phyloP scores from a whole-genome alignment of 92 coral and sea anemone species.

The Epizoanthus ramosus region DNA sequence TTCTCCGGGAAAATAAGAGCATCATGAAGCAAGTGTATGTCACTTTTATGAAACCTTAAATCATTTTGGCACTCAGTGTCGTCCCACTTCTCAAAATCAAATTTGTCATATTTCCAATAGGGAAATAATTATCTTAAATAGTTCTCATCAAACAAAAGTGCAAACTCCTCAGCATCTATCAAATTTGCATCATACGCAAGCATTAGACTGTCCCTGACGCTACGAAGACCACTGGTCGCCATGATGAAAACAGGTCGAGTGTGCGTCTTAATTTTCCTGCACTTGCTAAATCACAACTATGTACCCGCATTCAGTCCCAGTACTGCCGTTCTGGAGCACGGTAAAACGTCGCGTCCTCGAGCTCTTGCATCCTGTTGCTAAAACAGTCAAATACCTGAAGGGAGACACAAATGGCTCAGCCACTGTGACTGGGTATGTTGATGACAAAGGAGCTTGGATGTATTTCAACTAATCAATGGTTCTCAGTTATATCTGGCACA shows the following conservation, averaged over 20 bases:
- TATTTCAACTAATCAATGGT: no score
- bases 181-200: slow-evolving; percentile 44
- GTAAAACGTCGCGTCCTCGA: slow-evolving; percentile 22
- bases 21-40: slow-evolving; percentile 38
- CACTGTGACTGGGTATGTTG: no score
- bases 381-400: background rate
- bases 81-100: slow-evolving; percentile 50
- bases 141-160: slow-evolving; percentile 52
- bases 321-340: slow-evolving; percentile 42
- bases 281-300: slow-evolving; percentile 9
- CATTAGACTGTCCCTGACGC: slow-evolving; percentile 57
- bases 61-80: slow-evolving; percentile 54
- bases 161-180: slow-evolving; percentile 56
- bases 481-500: no score
- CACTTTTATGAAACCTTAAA: slow-evolving; percentile 51
- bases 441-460: no score
- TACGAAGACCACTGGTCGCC: slow-evolving; percentile 48
- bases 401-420: no score
- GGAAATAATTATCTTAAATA: slow-evolving; percentile 38
- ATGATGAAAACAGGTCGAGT: slow-evolving; percentile 14
- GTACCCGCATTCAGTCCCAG: slow-evolving; percentile 15
- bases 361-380: slow-evolving; percentile 42
- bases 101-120: slow-evolving; percentile 45
- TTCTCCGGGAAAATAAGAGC: slow-evolving; percentile 40
- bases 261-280: slow-evolving; percentile 41